Evolutionary conservation across 1,140 invertebrate species (phyloP), one percentile per base, ranked within the genome.

Genomic region (Drosophila littoralis): DNA sequence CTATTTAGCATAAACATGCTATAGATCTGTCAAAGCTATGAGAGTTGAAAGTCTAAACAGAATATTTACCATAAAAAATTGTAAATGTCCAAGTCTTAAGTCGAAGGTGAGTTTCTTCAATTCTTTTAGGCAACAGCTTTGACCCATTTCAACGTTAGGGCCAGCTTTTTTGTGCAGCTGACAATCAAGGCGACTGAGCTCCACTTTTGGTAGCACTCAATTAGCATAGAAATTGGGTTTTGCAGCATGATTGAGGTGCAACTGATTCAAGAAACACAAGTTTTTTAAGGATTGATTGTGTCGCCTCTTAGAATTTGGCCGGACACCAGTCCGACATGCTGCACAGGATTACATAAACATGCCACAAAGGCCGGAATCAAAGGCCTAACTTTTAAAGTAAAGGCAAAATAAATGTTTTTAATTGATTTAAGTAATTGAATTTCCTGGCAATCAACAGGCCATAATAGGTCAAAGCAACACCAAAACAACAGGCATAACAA

Each of bases 221-320:
- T 89, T 89, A 90, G 84, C 84, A 89, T 89, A 89, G 80, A 89
- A 84, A 89, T 89, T 89, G 84, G 65, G 36, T 60, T 74, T 75
- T 48, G 22, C 42, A 36, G 51, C 50, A 79, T 89, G 84, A 89
- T 81, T 81, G 79, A 71, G 84, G 74, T 78, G 61, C 33, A 51
- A 46, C 8, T 22, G 12, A 42, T n/a, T 13, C 9, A 7, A 33
- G 13, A 33, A 51, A 33, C 10, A 13, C 42, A 12, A 50, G 28
- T 54, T 17, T 32, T 28, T 15, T 15, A 36, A 54, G 22, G 9
- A n/a, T 55, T 55, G 36, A 59, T 42, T 42, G 48, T 51, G 28
- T 7, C 7, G 48, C 48, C 48, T 13, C 28, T n/a, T 13, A 7
- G 8, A 13, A 51, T 13, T 13, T 15, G 17, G 52, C 28, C 36